Base-by-base conservation (phyloP, 2,888 invertebrate species). In the Stenolophus ochropezus region DNA sequence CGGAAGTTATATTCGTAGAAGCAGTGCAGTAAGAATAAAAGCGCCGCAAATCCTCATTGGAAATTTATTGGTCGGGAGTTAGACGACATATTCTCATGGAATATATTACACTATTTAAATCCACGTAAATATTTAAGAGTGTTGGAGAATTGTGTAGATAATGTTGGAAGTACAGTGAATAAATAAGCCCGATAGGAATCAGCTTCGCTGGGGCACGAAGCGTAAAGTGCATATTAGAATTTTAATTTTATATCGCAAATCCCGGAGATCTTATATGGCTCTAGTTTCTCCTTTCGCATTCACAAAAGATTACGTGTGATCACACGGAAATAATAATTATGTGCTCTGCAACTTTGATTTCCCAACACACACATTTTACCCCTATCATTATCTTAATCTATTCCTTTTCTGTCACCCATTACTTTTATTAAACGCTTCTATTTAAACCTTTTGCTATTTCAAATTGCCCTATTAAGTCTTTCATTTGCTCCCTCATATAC, bases 241-340 rank as follows among this genome's bases (percentile, higher is more conserved):
- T 33, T 69, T 69, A 69, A 69, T 69, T 69, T 69, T 69, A 69
- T 69, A 33, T 69, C 42, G 65, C 33, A 33, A 33, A 69, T 69
- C 65, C 65, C 18, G 8, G 8, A 69, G 65, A 33, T 69, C 14
- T 33, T 69, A 27, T 14, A 33, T 18, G 8, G 65, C 27, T 33
- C 18, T 69, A 69, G 18, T 27, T 61, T 33, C 65, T 69, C 27
- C 65, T 33, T 69, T 33, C 27, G 33, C 27, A 69, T 61, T 20
- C 23, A 61, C 61, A 61, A 14, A 16, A 33, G 33, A 33, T 69
- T 69, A 69, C 16, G 33, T 69, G 65, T 33, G 65, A 69, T 69
- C 65, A 27, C 65, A 69, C 16, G 18, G 33, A 69, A 69, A 69
- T 69, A 69, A 69, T 69, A 69, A 69, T 69, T 69, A 69, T 61